Percentiles rank a stretch among this genome's conserved stretches.
Evolutionary conservation across 2,888 invertebrate genomes (phyloP).

Genomic region (Lithosia quadra): DNA sequence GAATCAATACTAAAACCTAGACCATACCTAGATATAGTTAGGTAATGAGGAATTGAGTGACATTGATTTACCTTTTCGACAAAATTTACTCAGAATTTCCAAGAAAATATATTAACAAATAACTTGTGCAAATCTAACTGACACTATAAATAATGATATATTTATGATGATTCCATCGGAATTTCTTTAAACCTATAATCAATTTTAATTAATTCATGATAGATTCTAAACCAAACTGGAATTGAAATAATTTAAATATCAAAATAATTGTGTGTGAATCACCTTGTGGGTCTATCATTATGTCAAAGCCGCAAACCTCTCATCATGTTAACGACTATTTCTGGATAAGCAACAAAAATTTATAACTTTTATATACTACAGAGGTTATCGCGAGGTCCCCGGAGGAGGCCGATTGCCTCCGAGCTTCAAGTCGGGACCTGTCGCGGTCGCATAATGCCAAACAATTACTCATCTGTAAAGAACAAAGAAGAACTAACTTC

Average conservation of each 20-base stretch:
- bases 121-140: too few relatives aligned
- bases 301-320: constrained; percentile 16
- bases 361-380: constrained; percentile 50
- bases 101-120: not conserved
- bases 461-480: constrained; percentile 55
- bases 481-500: constrained; percentile 48
- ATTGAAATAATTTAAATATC: constrained; percentile 3
- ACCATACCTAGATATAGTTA: not conserved
- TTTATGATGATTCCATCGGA: not conserved
- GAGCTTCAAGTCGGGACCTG: constrained; percentile 78
- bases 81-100: not conserved
- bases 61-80: not conserved
- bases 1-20: constrained; percentile 11
- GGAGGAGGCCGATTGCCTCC: constrained; percentile 67
- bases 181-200: constrained; percentile 4
- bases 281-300: constrained; percentile 20
- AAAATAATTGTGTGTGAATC: constrained; percentile 1
- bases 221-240: not conserved
- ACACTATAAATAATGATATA: not conserved
- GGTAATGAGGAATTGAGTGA: not conserved
- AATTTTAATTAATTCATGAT: constrained; percentile 4
- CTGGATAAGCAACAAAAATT: constrained; percentile 43
- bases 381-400: constrained; percentile 74
- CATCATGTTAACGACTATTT: constrained; percentile 28
- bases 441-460: constrained; percentile 63